Evolutionary conservation across 2,113 vertebrate genomes (phyloP), one percentile per base, ranked within the genome.

Genomic region (Nyctereutes procyonoides): DNA sequence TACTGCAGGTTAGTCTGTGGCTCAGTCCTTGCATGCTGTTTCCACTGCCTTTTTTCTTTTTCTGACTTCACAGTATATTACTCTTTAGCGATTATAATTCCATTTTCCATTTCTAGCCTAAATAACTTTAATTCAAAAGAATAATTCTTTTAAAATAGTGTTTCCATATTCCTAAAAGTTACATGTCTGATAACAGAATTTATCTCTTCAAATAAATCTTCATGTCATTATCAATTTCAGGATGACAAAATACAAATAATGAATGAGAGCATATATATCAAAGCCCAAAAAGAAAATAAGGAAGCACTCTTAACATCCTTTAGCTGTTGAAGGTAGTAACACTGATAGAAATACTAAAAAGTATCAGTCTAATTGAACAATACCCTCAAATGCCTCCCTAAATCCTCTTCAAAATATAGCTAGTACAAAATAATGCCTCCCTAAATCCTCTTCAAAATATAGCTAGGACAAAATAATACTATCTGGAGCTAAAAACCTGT

Each of bases 191-290:
- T 60, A 76, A 84, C 4, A 95, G 16, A 93, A 83, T 67, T 89
- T 77, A 10, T 60, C 60, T 96, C 71, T 94, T 90, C 67, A 82
- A 90, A 65, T 77, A 58, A 94, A 93, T 93, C 55, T 87, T 76
- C 63, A 62, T 90, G 48, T 77, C 60, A 95, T n/a, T 88, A 71
- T 1, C n/a, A 17, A 94, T 79, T 81, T 92, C 53, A 83, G 73
- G 35, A 80, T 55, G 15, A 95, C 24, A 86, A 85, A 65, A 95
- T 55, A 94, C 43, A 94, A 88, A 86, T 26, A 79, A 92, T 1
- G 4, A 83, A 58, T 55, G 55, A 91, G 6, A 90, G 38, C 14
- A 87, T 56, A 51, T 22, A 35, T 35, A 58, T 16, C 51, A 58
- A 85, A 88, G 26, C 16, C 26, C 14, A 88, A 55, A 88, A 55